Evolutionary conservation across 2,797 vertebrate species (phyloP).

Genomic region (Enteromius treurensis): DNA sequence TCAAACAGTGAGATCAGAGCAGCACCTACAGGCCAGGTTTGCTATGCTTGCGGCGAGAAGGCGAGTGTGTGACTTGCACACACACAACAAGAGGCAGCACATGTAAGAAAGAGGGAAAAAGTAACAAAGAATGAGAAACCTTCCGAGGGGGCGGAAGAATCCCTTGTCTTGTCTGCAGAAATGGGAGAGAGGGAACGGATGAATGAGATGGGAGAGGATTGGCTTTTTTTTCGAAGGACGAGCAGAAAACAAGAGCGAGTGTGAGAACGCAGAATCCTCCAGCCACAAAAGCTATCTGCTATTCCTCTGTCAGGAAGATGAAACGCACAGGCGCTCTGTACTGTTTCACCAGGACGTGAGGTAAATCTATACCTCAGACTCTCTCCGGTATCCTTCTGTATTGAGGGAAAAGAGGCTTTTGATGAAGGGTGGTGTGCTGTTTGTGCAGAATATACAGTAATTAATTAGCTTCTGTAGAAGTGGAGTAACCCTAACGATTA

Average conservation of each 20-base stretch:
- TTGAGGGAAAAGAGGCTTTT: background rate
- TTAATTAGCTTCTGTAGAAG: background rate
- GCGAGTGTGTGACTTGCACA: background rate
- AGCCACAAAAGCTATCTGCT: constrained; percentile 20
- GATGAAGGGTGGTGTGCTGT: background rate
- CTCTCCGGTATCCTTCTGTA: background rate
- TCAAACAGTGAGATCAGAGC: constrained; percentile 63
- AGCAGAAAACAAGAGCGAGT: constrained; percentile 15
- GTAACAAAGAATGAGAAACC: constrained; percentile 15
- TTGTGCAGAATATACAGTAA: constrained; percentile 7
- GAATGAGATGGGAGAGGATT: constrained; percentile 24
- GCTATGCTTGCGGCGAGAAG: background rate
- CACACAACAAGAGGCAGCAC: background rate
- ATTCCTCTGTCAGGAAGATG: constrained; percentile 42
- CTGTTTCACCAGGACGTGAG: constrained; percentile 13
- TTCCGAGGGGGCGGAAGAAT: background rate
- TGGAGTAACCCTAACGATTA: background rate
- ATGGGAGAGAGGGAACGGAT: constrained; percentile 10
- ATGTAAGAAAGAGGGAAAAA: background rate
- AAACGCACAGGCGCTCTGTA: constrained; percentile 17
- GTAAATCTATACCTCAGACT: constrained; percentile 36
- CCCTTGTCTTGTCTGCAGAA: constrained; percentile 18
- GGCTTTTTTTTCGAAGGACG: background rate
- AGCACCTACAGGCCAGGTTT: constrained; percentile 64
- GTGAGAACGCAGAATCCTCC: constrained; percentile 38